Base-by-base conservation (phyloP, 2,113 vertebrate genomes). In the Nymphicus hollandicus region DNA sequence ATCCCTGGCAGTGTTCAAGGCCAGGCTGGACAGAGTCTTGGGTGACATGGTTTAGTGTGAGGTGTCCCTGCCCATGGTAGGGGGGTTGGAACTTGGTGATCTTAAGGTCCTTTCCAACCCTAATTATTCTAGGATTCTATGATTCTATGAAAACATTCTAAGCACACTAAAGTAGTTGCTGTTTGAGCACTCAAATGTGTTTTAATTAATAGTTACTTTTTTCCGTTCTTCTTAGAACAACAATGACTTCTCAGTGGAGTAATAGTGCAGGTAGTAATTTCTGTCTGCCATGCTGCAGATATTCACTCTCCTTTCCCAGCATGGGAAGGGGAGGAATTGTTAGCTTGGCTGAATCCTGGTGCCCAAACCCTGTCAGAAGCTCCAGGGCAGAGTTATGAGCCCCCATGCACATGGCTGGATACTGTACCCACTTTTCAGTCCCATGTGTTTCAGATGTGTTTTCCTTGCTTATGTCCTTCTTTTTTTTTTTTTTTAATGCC, bases 321-420 rank as follows among this genome's bases (percentile, higher is more conserved):
- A 3, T 8, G 6, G 16, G 35, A 35, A 66, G 15, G 6, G 31
- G 7, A 66, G 17, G 22, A 77, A 9, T 12, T 6, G 1, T 13
- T 56, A 16, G 11, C 11, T 20, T 43, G 31, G 13, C 17, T 1
- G 3, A 22, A 58, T 3, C 7, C 20, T 10, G 7, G 3, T 35
- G 33, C 18, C 22, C 33, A 35, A 5, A 35, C 43, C 58, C 23
- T 66, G 19, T 44, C 2, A 4, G 61, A 70, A 89, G 17, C 17
- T 60, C 37, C 2, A 10, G 49, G 47, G 27, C 35, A 64, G 47
- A 70, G 27, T 10, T 23, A 0, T 15, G 33, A 25, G 35, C 12
- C 4, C 3, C 33, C 2, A 1, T 10, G 8, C 2, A 0, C 1
- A 1, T 23, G 39, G 24, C 44, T 77, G 52, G 25, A 4, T 28